Base-by-base conservation (phyloP, 2,113 vertebrate species). In the Xiphorhynchus elegans region DNA sequence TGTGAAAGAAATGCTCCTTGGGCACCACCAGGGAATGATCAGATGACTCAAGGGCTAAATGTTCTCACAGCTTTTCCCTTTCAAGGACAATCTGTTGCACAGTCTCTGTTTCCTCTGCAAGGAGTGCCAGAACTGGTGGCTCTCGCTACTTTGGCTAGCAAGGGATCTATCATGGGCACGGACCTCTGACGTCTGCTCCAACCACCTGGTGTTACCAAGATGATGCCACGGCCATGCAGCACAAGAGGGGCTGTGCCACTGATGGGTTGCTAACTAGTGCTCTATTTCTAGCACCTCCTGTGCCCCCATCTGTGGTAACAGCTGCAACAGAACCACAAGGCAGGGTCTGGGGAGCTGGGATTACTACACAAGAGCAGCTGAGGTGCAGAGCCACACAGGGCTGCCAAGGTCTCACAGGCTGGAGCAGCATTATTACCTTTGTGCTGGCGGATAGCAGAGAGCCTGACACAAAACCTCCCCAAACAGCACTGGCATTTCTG, bases 41-140 rank as follows among this genome's bases (percentile, higher is more conserved):
- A 91, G 93, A 91, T 79, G 90, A 87, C 74, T 95, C 17, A 23
- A 95, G 73, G 93, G 92, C 86, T 94, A 95, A 84, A 87, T 73
- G 69, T 84, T 94, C 55, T 75, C 86, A 84, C 86, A 95, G 92
- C 62, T 94, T 91, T 84, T 82, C 86, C 76, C 76, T 91, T 75
- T 91, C 86, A 94, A 79, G 46, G 79, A 72, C 80, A 90, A 89
- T 89, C 73, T 96, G 93, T 89, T 95, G 83, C 72, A 93, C 39
- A 47, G 67, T 52, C 72, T 56, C 89, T 9, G n/a, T 35, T 87
- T 83, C 64, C 80, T 46, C 47, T 66, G 70, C 62, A 31, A 75
- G 46, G 44, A 89, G n/a, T 29, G 46, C 69, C 86, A 87, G 80
- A 81, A 79, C 17, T 68, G 52, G 68, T 74, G 49, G 76, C 56